Conservation (phyloP, 2,797 vertebrate genomes). For the Pogoniulus pusillus region DNA sequence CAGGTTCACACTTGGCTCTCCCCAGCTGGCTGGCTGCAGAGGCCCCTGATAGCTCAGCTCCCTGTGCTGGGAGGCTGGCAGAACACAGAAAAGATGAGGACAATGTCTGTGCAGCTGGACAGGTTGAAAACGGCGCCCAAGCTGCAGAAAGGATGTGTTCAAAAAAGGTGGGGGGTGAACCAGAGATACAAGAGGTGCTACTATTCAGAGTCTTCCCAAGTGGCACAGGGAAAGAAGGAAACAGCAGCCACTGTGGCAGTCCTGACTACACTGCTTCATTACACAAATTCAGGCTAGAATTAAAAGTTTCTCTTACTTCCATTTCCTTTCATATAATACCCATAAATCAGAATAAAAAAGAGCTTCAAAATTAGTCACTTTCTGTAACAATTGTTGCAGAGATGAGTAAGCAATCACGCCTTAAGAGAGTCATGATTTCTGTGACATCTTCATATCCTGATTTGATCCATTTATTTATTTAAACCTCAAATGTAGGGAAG, state of each 20-base stretch:
- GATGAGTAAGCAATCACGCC: not conserved
- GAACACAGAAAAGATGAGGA: not conserved
- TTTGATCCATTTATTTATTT: constrained; percentile 21
- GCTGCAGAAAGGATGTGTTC: not conserved
- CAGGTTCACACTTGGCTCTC: not conserved
- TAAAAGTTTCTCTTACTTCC: not conserved
- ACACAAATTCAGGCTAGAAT: not conserved
- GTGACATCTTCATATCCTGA: not conserved
- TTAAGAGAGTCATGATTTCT: constrained; percentile 27
- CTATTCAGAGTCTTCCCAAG: not conserved
- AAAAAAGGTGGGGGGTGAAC: not conserved
- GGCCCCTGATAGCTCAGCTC: fast-evolving
- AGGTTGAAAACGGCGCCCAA: not conserved
- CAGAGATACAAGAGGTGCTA: not conserved
- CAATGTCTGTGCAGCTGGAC: too few relatives aligned
- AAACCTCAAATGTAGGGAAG: not conserved
- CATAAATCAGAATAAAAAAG: not conserved
- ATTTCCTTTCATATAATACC: not conserved
- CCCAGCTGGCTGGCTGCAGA: not conserved
- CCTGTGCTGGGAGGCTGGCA: fast-evolving
- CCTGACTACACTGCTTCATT: not conserved
- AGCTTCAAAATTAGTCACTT: not conserved
- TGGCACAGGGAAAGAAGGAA: not conserved
- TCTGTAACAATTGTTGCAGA: constrained; percentile 18
- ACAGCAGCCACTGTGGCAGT: not conserved